phyloP scores from a whole-genome alignment of 2,797 vertebrate species.

The Propithecus deckenii region DNA sequence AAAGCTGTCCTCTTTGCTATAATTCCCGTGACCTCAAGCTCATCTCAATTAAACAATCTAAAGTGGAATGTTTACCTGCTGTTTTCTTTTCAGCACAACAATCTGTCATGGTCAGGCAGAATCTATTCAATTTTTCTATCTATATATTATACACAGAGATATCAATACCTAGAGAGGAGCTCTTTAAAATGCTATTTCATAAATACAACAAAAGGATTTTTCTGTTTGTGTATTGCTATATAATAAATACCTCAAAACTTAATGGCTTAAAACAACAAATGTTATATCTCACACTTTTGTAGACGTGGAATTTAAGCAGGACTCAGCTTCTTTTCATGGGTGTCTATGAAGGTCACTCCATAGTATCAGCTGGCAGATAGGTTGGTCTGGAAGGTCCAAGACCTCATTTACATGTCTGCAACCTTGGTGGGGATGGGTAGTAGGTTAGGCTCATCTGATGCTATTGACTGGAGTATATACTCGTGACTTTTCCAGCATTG shows the following conservation, averaged over 20 bases:
- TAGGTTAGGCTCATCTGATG: background rate
- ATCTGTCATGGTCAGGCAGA: background rate
- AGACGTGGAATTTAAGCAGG: background rate
- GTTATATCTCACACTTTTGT: background rate
- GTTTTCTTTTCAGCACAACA: background rate
- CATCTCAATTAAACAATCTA: background rate
- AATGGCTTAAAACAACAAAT: background rate
- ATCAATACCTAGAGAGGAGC: background rate
- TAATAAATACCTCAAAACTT: background rate
- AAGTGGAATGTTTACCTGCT: background rate
- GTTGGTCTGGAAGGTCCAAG: background rate
- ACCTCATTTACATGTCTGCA: background rate
- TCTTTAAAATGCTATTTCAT: background rate
- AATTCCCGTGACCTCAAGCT: conserved; percentile 14
- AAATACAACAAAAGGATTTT: background rate
- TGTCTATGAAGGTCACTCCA: background rate
- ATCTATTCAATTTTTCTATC: background rate
- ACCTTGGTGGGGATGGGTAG: background rate
- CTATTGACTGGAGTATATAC: background rate
- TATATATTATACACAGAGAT: background rate
- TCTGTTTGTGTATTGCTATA: background rate
- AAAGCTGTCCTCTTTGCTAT: background rate
- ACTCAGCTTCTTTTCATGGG: background rate
- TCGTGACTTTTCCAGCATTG: background rate
- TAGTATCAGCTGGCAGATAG: background rate